Evolutionary conservation across 2,888 invertebrate genomes (phyloP), one percentile per base, ranked within the genome.

Genomic region (Beris chalybata): DNA sequence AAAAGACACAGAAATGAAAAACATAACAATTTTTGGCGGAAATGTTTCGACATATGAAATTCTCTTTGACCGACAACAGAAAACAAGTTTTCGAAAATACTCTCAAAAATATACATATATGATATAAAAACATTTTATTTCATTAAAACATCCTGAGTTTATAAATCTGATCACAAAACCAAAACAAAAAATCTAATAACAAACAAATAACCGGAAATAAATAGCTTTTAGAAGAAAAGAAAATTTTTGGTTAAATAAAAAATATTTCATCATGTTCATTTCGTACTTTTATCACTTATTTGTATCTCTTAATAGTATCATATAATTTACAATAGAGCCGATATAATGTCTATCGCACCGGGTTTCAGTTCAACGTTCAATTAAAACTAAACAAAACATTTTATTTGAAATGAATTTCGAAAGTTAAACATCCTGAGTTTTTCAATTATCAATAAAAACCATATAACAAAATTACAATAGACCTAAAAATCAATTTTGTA

Each of bases 101-200:
- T 44, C 15, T 44, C 11, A 54, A 59, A 50, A 58, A 67, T 53
- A 55, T 22, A 15, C 32, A 32, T n/a, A 43, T 12, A 43, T 13
- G 15, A 7, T 7, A 38, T 38, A 38, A 38, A 38, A 38, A 7
- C 9, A 54, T 65, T 57, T 53, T 29, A 53, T 65, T 66, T 70
- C 57, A 56, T 55, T 78, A 77, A 75, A 75, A 71, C 78, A 78
- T 79, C 78, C 77, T 79, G 69, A 72, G 73, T 79, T 79, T 71
- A 66, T 74, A 77, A 76, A 78, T 79, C 79, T 79, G 79, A 79
- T 79, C 79, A 79, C 79, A 79, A 74, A 71, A 71, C 32, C 12
- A 64, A 54, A n/a, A 54, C 5, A 58, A 38, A 22, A 32, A 48
- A 48, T 48, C 5, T 22, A 48, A 15, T 15, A n/a, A 15, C 5